Conservation (phyloP, 1,140 invertebrate genomes). For the Metaphire vulgaris region DNA sequence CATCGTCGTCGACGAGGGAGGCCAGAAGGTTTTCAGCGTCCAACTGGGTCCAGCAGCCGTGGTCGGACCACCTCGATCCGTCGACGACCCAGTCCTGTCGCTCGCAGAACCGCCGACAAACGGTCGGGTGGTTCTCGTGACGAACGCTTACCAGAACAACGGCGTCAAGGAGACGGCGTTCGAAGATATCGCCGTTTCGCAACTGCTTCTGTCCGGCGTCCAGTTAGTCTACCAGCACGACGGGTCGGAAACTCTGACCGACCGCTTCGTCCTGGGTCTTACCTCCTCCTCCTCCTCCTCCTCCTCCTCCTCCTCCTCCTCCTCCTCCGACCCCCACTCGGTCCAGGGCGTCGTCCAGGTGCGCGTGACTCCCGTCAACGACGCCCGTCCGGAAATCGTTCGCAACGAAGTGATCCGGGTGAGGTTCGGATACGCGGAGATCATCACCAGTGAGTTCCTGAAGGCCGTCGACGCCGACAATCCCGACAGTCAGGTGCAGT, state of each 20-base stretch:
- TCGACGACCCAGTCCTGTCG: constrained; percentile 40
- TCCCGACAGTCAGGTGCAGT: constrained; percentile 43
- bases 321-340: too few relatives aligned
- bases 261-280: constrained; percentile 44
- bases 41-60: constrained; percentile 45
- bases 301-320: too few relatives aligned
- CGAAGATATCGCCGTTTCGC: constrained; percentile 58
- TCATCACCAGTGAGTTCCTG: constrained; percentile 45
- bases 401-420: constrained; percentile 50
- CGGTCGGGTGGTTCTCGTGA: constrained; percentile 46
- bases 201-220: constrained; percentile 41
- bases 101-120: constrained; percentile 47
- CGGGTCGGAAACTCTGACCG: constrained; percentile 49
- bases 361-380: constrained; percentile 48
- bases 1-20: constrained; percentile 49
- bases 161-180: constrained; percentile 41
- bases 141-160: constrained; percentile 31
- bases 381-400: constrained; percentile 49
- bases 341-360: constrained; percentile 47
- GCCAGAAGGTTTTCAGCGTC: constrained; percentile 45
- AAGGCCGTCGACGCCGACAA: constrained; percentile 51
- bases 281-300: constrained; percentile 47
- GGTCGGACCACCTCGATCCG: constrained; percentile 48
- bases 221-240: constrained; percentile 52
- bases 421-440: constrained; percentile 44